Percentiles rank a stretch among this genome's conserved stretches.
Conservation (phyloP, 2,113 vertebrate genomes). For the Calcarius ornatus region DNA sequence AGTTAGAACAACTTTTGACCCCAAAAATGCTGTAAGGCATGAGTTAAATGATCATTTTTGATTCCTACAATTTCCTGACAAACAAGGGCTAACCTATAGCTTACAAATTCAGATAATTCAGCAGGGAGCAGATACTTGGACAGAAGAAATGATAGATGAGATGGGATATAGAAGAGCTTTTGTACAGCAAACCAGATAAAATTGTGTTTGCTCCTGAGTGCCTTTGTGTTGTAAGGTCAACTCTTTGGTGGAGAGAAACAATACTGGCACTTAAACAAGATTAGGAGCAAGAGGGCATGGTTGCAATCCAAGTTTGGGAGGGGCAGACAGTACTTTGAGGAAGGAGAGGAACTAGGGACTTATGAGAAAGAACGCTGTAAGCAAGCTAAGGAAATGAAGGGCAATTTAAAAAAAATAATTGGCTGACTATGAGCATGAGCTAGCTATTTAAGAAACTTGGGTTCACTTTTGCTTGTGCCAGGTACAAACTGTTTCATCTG, state of each 20-base stretch:
- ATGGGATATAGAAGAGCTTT: not conserved
- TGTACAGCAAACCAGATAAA: not conserved
- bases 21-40: not conserved
- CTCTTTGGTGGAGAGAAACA: not conserved
- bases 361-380: not conserved
- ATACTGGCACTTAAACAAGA: not conserved
- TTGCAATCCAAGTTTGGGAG: not conserved
- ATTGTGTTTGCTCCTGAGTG: not conserved
- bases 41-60: not conserved
- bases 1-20: constrained; percentile 35
- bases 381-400: constrained; percentile 3
- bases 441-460: not conserved
- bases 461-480: not conserved
- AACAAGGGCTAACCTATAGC: not conserved
- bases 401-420: not conserved
- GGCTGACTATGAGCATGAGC: not conserved
- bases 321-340: not conserved
- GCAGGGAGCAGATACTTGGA: constrained; percentile 26
- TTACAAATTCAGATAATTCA: constrained; percentile 28
- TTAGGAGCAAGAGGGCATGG: not conserved
- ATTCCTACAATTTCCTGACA: not conserved
- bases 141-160: constrained; percentile 32
- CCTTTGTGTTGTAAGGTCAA: not conserved
- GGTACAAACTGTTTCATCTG: not conserved
- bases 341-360: not conserved